phyloP scores from a whole-genome alignment of 2,888 invertebrate species.

The Aphelenchoides bicaudatus region DNA sequence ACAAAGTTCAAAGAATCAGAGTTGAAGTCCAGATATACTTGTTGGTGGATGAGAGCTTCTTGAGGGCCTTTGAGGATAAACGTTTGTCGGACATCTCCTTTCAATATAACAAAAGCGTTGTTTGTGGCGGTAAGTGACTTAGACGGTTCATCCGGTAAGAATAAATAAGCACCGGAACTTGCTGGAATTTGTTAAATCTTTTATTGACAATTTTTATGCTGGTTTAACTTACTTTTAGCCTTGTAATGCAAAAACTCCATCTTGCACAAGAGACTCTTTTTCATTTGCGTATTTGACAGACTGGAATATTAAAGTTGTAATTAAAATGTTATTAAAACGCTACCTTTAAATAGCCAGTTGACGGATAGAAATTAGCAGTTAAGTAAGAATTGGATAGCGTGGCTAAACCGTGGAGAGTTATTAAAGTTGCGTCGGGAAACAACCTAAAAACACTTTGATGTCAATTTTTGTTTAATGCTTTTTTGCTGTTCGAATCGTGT shows the following conservation, averaged over 20 bases:
- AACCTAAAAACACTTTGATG: conserved; percentile 15
- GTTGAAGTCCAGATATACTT: conserved; percentile 34
- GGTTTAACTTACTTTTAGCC: no score
- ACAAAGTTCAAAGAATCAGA: conserved; percentile 15
- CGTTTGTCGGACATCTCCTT: conserved; percentile 41
- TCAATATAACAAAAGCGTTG: conserved; percentile 36
- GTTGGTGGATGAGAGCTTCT: conserved; percentile 37
- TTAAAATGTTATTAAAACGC: no score
- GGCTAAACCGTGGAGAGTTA: conserved; percentile 18
- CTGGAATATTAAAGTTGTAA: no score
- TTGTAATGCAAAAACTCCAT: no score
- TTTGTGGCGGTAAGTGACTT: conserved; percentile 67
- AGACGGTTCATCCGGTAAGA: conserved; percentile 82
- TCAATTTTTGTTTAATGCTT: no score
- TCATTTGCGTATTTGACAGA: no score
- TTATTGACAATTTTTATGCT: no score
- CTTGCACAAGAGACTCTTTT: no score
- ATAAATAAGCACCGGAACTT: conserved; percentile 86
- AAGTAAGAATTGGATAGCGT: conserved; percentile 24
- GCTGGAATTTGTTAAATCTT: no score
- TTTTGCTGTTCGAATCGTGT: no score
- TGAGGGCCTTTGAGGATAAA: conserved; percentile 35
- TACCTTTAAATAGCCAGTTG: conserved; percentile 60
- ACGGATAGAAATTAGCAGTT: conserved; percentile 31
- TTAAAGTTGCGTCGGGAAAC: conserved; percentile 15